Conservation (phyloP, 2,888 invertebrate genomes). For the Pycnomerus fuliginosus region DNA sequence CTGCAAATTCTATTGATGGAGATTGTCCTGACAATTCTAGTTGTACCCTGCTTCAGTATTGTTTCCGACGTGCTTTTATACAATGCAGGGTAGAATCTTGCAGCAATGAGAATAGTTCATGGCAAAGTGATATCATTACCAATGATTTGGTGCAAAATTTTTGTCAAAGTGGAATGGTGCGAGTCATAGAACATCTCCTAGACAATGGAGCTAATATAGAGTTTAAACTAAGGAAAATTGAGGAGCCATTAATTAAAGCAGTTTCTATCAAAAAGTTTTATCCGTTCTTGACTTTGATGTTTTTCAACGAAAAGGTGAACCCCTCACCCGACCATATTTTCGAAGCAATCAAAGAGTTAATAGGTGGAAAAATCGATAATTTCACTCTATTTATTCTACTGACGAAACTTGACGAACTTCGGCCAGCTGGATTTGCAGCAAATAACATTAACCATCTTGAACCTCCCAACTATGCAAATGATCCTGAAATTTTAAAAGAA, state of each 20-base stretch:
- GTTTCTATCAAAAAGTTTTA: conserved; percentile 31
- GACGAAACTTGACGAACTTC: no score
- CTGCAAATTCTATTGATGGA: conserved; percentile 27
- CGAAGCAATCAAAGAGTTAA: conserved; percentile 20
- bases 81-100: no score
- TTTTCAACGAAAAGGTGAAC: conserved; percentile 26
- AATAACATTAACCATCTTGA: no score
- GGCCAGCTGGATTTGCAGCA: no score
- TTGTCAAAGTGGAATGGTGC: conserved; percentile 27
- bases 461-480: no score
- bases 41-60: conserved; percentile 35
- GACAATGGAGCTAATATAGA: conserved; percentile 32
- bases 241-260: conserved; percentile 26
- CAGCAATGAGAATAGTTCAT: conserved; percentile 29
- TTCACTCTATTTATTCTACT: conserved; percentile 7
- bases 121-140: conserved; percentile 26
- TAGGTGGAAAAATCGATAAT: conserved; percentile 11
- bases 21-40: conserved; percentile 19
- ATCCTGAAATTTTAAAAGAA: no score
- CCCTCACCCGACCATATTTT: conserved; percentile 25
- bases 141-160: conserved; percentile 33
- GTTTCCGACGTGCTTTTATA: conserved; percentile 32
- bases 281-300: no score
- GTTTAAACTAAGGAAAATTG: conserved; percentile 23
- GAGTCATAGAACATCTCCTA: conserved; percentile 31